Base-by-base conservation (phyloP, 2,113 vertebrate genomes). In the Turdus rufiventris region DNA sequence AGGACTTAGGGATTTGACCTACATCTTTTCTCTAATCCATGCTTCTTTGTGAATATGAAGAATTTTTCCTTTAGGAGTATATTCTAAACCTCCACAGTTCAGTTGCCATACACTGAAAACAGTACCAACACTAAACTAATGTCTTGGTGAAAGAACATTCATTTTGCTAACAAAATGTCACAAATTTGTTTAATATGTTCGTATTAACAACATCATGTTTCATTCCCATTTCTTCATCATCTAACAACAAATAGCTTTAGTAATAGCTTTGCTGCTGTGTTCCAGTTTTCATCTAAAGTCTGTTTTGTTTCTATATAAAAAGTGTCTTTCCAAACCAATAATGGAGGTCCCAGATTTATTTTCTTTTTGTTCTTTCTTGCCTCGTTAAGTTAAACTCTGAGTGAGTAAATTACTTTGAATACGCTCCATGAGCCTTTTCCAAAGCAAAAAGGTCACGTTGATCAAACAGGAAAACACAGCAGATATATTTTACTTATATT, bases 401-500 rank as follows among this genome's bases (percentile, higher is more conserved):
- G 10, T 36, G 15, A 58, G 9, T 66, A 86, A 86, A 83, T 58
- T 54, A 67, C 25, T 16, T 54, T 92, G 40, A 74, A 70, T 31
- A 71, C 0, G 0, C 19, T 73, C 9, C 18, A 54, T 24, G 34
- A 60, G 19, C 2, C 17, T 91, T 74, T 91, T 74, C 28, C 33
- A 84, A 91, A 75, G 40, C 9, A 87, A 80, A 74, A 24, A 2
- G 1, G 8, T 68, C 60, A 21, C 8, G 3, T n/a, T 79, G 26
- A 14, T 80, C 54, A 80, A 90, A 85, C 5, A 77, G 14, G 8
- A 90, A 33, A 78, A 51, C 8, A 82, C 4, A 70, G 19, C 19
- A 61, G 21, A 80, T 17, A 65, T 19, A 66, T 83, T 73, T 60
- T 19, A n/a, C 14, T 66, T 51, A 1, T 48, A 47, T 36, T 63